Percentiles rank a stretch among this genome's conserved stretches.
Conservation (phyloP, 2,113 vertebrate species). For the Cinclus mexicanus region DNA sequence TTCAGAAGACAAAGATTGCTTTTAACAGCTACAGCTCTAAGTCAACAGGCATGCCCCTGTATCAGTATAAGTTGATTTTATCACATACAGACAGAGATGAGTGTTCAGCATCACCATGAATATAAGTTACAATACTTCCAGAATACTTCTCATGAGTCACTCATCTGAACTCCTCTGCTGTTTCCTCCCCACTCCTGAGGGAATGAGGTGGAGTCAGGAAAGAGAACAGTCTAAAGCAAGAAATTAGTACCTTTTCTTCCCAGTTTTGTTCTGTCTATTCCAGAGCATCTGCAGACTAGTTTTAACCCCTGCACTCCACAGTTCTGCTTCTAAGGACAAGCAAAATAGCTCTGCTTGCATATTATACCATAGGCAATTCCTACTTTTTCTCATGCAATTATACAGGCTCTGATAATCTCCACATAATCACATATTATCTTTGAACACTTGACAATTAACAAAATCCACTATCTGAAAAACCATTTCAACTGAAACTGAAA, state of each 20-base stretch:
- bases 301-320: neutral
- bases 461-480: neutral
- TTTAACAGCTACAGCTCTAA: neutral
- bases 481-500: neutral
- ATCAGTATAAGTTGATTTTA: neutral
- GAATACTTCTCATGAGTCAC: slow-evolving; percentile 37
- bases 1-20: neutral
- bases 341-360: neutral
- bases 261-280: neutral
- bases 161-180: slow-evolving; percentile 2
- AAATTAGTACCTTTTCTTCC: slow-evolving; percentile 35
- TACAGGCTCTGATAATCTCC: neutral
- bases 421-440: neutral
- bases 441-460: neutral
- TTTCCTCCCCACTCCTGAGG: slow-evolving; percentile 42
- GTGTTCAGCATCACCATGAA: neutral
- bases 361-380: neutral
- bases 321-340: neutral
- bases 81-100: neutral
- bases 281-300: neutral
- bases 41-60: neutral
- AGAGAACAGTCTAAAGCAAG: neutral
- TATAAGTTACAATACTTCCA: slow-evolving; percentile 4
- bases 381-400: neutral
- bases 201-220: slow-evolving; percentile 53